Conservation (phyloP, 2,797 vertebrate species). For the Ambastaia sidthimunki region DNA sequence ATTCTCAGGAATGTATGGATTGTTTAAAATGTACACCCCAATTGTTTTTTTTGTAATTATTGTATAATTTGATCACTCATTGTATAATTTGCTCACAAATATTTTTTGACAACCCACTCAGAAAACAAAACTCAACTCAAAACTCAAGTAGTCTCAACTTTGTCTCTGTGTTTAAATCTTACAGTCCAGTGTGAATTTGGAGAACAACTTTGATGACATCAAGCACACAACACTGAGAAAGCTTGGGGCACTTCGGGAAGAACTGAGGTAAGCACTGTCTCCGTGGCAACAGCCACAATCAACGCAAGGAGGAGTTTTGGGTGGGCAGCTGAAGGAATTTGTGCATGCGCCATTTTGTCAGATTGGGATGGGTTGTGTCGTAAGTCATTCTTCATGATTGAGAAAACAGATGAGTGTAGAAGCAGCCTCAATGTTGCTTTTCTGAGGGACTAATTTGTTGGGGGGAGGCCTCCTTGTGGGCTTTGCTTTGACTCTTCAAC, state of each 20-base stretch:
- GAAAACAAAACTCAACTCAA: too few species aligned
- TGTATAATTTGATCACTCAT: too few species aligned
- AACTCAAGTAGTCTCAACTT: too few species aligned
- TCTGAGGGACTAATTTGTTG: conserved; percentile 91
- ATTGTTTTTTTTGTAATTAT: too few species aligned
- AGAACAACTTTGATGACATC: conserved; percentile 63
- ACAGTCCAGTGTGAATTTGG: conserved; percentile 47
- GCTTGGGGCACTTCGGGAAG: conserved; percentile 52
- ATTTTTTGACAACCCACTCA: background rate
- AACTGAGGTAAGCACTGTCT: conserved; percentile 76
- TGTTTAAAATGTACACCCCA: too few species aligned
- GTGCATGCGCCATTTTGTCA: background rate
- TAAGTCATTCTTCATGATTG: conserved; percentile 89
- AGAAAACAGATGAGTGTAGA: conserved; percentile 57
- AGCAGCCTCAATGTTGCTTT: conserved; percentile 84
- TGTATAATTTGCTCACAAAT: background rate
- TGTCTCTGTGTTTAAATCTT: conserved; percentile 27
- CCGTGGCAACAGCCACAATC: conserved; percentile 87
- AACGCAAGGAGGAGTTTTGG: conserved; percentile 39
- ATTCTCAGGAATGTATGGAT: background rate
- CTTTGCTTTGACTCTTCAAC: conserved; percentile 84
- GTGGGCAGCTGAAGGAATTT: conserved; percentile 63
- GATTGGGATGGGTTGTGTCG: conserved; percentile 14
- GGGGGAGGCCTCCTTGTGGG: conserved; percentile 84
- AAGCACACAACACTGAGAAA: conserved; percentile 58